These are phyloP conservation scores for Pangasius sanitwongsei DNA, from an alignment of 2,797 vertebrate species.

Conservation along the genomic window DNA sequence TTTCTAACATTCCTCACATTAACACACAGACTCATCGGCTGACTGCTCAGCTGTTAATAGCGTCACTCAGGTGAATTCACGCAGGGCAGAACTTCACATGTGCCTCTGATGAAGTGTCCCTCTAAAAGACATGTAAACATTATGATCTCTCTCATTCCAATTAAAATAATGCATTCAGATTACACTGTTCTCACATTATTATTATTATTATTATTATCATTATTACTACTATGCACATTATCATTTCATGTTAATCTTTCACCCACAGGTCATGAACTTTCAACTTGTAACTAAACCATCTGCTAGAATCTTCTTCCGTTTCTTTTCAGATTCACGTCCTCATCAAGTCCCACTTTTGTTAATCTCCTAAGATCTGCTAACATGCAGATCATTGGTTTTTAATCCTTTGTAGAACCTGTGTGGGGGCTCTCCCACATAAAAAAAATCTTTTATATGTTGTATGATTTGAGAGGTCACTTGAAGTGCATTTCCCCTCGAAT, in stretches of 20 bases:
- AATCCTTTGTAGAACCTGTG: neutral
- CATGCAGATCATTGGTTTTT: neutral
- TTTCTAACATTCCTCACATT: neutral
- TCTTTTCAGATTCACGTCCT: neutral
- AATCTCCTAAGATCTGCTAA: neutral
- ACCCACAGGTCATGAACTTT: neutral
- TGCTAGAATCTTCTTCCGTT: neutral
- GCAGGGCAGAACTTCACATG: neutral
- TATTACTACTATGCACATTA: neutral
- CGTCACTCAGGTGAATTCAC: neutral
- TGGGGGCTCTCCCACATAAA: neutral
- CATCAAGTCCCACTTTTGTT: neutral
- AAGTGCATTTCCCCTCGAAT: conserved; percentile 32
- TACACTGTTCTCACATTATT: neutral
- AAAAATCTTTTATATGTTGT: neutral
- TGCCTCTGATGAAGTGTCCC: neutral
- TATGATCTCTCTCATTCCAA: neutral
- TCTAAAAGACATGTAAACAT: neutral
- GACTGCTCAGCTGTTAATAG: neutral
- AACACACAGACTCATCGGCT: neutral
- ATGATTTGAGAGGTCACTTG: conserved; percentile 43
- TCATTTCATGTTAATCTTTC: neutral
- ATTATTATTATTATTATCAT: neutral
- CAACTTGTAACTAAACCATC: too few species aligned
- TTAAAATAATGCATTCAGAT: neutral